A percentile compares a stretch with the other conserved stretches of the same genome.
These are phyloP conservation scores for Misgurnus mizolepis DNA, from an alignment of 2,113 vertebrate genomes.

Conservation along the genomic window DNA sequence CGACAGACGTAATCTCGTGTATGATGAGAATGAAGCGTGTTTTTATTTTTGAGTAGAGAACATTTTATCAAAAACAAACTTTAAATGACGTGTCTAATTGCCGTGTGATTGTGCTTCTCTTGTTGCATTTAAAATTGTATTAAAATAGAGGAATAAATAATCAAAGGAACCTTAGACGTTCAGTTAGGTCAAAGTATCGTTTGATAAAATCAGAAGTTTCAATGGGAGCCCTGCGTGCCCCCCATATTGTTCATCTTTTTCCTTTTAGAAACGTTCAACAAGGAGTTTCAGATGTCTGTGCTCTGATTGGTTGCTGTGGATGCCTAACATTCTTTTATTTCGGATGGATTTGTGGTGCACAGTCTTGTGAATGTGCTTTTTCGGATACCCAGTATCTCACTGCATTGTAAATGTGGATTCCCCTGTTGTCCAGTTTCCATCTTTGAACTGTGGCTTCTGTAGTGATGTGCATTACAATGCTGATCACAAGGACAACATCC, in stretches of 20 bases:
- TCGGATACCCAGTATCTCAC: slow-evolving; percentile 13
- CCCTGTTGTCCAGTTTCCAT: neutral
- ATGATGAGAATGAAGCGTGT: slow-evolving; percentile 55
- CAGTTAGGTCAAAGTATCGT: slow-evolving; percentile 9
- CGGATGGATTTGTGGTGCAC: slow-evolving; percentile 26
- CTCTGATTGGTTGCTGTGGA: slow-evolving; percentile 27
- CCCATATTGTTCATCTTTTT: slow-evolving; percentile 11
- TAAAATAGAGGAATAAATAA: slow-evolving; percentile 48
- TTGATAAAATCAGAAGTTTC: slow-evolving; percentile 21
- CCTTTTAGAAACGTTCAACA: slow-evolving; percentile 18
- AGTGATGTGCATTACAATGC: slow-evolving; percentile 32
- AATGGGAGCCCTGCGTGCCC: neutral
- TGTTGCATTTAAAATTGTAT: slow-evolving; percentile 72
- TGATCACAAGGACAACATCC: slow-evolving; percentile 37
- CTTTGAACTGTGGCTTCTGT: slow-evolving; percentile 34
- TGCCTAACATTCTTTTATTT: slow-evolving; percentile 23
- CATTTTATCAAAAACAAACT: slow-evolving; percentile 65
- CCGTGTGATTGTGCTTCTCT: slow-evolving; percentile 73
- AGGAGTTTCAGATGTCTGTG: slow-evolving; percentile 22
- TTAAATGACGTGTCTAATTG: slow-evolving; percentile 67
- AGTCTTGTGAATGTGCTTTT: slow-evolving; percentile 22
- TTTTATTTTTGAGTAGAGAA: slow-evolving; percentile 61
- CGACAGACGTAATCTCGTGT: slow-evolving; percentile 44
- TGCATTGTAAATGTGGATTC: slow-evolving; percentile 29
- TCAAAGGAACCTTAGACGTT: slow-evolving; percentile 51